Evolutionary conservation across 1,140 invertebrate species (phyloP).

Genomic region (Heterodera schachtii): DNA sequence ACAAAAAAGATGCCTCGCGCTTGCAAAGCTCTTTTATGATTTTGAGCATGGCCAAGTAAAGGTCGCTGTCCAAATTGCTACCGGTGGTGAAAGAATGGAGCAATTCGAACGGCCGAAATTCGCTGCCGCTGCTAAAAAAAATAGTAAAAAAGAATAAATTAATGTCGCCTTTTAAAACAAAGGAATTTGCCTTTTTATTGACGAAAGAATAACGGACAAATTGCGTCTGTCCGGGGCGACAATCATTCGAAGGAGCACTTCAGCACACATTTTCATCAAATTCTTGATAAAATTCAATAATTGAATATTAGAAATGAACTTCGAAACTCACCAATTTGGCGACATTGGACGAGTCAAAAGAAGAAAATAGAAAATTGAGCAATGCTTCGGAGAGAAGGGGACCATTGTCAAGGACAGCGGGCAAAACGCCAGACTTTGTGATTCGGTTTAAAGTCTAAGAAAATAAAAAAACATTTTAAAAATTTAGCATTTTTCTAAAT

Average conservation of each 20-base stretch:
- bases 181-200: slow-evolving; percentile 12
- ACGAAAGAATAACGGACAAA: neutral
- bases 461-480: neutral
- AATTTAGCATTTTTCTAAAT: neutral
- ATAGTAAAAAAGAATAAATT: neutral
- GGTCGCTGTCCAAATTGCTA: slow-evolving; percentile 10
- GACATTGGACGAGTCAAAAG: neutral
- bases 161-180: neutral
- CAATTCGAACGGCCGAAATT: slow-evolving; percentile 22
- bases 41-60: slow-evolving; percentile 26
- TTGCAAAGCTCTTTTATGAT: slow-evolving; percentile 22
- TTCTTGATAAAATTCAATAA: neutral
- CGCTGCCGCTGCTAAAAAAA: slow-evolving; percentile 12
- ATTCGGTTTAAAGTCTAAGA: slow-evolving; percentile 11
- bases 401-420: slow-evolving; percentile 1
- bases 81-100: slow-evolving; percentile 5
- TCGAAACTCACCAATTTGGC: neutral
- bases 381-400: slow-evolving; percentile 13
- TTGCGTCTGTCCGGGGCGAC: neutral
- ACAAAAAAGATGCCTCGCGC: slow-evolving; percentile 25
- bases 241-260: slow-evolving; percentile 23
- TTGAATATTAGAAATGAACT: neutral
- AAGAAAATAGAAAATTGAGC: slow-evolving; percentile 15
- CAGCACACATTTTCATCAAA: slow-evolving; percentile 18
- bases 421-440: slow-evolving; percentile 2